Evolutionary conservation across 2,113 vertebrate genomes (phyloP).

Genomic region (Madoqua kirkii): DNA sequence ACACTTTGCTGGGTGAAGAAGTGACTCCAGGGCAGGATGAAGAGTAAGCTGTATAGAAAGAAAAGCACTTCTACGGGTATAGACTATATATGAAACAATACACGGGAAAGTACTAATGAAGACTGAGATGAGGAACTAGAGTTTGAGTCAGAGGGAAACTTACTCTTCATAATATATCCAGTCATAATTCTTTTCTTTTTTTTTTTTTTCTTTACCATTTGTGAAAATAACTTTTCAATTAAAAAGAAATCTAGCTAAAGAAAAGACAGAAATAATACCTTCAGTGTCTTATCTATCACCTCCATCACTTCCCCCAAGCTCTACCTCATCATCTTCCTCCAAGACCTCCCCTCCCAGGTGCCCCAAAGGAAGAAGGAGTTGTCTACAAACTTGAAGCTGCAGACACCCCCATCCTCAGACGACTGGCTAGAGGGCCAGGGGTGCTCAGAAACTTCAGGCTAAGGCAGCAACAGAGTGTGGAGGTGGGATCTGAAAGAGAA

Average conservation of each 20-base stretch:
- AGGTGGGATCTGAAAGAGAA: background rate
- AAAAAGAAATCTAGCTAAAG: background rate
- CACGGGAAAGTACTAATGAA: background rate
- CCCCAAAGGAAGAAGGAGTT: too few species aligned
- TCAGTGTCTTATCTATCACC: background rate
- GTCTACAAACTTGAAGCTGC: background rate
- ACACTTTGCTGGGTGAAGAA: background rate
- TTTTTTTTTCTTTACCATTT: background rate
- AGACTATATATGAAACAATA: background rate
- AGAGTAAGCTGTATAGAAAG: background rate
- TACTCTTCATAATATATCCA: background rate
- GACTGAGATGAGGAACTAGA: background rate
- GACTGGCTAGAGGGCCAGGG: background rate
- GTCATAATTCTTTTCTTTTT: background rate
- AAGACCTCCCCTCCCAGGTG: background rate
- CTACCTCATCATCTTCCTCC: background rate
- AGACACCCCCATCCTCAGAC: fast-evolving
- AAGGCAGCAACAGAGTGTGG: background rate
- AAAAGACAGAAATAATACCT: background rate
- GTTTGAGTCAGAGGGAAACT: background rate
- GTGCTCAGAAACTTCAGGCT: background rate
- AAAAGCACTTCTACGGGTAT: background rate
- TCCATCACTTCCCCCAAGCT: background rate
- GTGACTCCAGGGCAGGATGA: background rate
- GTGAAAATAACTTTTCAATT: background rate